A percentile compares a stretch with the other conserved stretches of the same genome.
These are phyloP conservation scores for Scaptodrosophila lebanonensis DNA, from an alignment of 1,140 invertebrate genomes.

Conservation along the genomic window DNA sequence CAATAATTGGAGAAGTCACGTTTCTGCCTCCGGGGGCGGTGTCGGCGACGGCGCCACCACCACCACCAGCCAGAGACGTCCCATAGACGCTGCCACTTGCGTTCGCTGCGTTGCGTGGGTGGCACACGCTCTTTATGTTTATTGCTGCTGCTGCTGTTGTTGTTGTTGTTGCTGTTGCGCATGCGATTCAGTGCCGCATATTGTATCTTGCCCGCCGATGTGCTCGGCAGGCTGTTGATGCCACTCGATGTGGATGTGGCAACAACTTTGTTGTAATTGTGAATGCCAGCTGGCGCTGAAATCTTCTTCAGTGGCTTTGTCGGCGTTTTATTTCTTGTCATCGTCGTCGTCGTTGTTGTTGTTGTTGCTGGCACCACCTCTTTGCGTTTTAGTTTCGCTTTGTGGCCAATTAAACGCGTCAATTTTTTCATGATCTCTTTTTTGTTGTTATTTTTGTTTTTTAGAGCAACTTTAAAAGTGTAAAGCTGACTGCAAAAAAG, in stretches of 20 bases:
- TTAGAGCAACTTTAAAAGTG: no score
- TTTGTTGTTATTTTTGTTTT: conserved; percentile 35
- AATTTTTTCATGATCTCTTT: conserved; percentile 55
- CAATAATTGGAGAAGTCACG: conserved; percentile 44
- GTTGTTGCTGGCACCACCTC: conserved; percentile 46
- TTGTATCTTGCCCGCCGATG: conserved; percentile 57
- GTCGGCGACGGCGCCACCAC: conserved; percentile 1
- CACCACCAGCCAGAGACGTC: conserved; percentile 20
- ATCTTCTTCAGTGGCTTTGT: neutral
- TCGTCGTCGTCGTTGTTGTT: conserved; percentile 11
- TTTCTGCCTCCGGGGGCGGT: conserved; percentile 25
- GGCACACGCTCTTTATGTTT: no score
- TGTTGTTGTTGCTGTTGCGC: conserved; percentile 43
- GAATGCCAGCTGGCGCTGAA: conserved; percentile 42
- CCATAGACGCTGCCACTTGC: conserved; percentile 31
- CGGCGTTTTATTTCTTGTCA: neutral
- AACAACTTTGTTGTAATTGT: conserved; percentile 44
- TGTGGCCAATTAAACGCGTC: conserved; percentile 60
- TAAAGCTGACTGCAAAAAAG: conserved; percentile 19
- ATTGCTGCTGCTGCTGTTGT: conserved; percentile 15
- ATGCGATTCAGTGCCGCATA: conserved; percentile 68
- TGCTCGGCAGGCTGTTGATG: conserved; percentile 22
- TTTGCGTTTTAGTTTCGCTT: conserved; percentile 22
- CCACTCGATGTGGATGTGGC: conserved; percentile 18
- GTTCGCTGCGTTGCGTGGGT: conserved; percentile 6